Evolutionary conservation across 2,113 vertebrate species (phyloP).

Genomic region (Poeciliopsis retropinna): DNA sequence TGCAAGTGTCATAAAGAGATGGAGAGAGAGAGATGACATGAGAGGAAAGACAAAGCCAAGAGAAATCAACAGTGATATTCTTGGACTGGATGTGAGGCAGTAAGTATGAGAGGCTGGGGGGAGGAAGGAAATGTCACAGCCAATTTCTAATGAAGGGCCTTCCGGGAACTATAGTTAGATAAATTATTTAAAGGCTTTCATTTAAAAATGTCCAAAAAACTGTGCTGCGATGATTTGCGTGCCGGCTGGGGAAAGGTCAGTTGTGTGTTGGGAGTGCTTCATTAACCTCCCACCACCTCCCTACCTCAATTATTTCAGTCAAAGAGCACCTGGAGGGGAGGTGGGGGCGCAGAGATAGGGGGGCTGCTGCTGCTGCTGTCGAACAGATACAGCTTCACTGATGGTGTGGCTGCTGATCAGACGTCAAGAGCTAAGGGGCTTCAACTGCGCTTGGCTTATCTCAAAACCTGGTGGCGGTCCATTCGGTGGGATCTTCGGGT

Average conservation of each 20-base stretch:
- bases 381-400: conserved; percentile 58
- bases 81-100: conserved; percentile 70
- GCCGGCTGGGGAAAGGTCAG: conserved; percentile 81
- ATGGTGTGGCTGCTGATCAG: conserved; percentile 42
- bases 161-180: conserved; percentile 81
- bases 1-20: conserved; percentile 43
- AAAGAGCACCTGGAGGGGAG: conserved; percentile 63
- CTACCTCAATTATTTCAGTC: conserved; percentile 79
- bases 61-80: conserved; percentile 76
- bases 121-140: conserved; percentile 77
- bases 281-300: conserved; percentile 83
- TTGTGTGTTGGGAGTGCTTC: conserved; percentile 79
- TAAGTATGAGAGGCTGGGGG: conserved; percentile 55
- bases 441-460: conserved; percentile 61
- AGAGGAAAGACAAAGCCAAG: conserved; percentile 52
- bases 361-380: conserved; percentile 51
- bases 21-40: conserved; percentile 39
- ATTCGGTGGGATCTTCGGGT: conserved; percentile 65
- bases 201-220: conserved; percentile 82
- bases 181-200: conserved; percentile 87
- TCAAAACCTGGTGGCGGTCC: conserved; percentile 63
- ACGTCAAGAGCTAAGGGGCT: conserved; percentile 59
- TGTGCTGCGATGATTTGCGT: conserved; percentile 74
- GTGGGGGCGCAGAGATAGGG: conserved; percentile 23
- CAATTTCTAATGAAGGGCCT: conserved; percentile 81